Percentiles rank a stretch among this genome's conserved stretches.
Conservation (phyloP, 2,888 invertebrate genomes). For the Leucophenga maculata region DNA sequence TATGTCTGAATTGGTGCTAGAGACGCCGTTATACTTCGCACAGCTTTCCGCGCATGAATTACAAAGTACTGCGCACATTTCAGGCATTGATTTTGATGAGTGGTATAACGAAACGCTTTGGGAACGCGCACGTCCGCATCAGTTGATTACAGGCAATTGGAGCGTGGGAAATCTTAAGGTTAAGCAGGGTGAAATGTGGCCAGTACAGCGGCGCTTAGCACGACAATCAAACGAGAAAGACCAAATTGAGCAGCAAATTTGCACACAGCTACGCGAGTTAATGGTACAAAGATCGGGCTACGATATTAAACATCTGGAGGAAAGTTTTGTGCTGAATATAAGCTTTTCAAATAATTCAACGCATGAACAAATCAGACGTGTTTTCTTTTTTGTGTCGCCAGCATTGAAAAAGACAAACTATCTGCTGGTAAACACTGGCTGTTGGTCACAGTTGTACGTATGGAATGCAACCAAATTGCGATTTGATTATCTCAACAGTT, state of each 20-base stretch:
- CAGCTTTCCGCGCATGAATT: constrained; percentile 55
- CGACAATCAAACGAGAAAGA: constrained; percentile 40
- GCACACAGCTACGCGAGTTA: constrained; percentile 43
- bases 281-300: constrained; percentile 41
- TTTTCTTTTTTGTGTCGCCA: constrained; percentile 40
- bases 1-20: constrained; percentile 49
- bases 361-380: constrained; percentile 43
- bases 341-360: constrained; percentile 16
- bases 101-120: constrained; percentile 72
- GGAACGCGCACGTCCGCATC: constrained; percentile 59
- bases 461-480: constrained; percentile 65
- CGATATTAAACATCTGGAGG: constrained; percentile 72
- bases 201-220: not conserved
- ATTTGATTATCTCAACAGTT: constrained; percentile 57
- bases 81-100: constrained; percentile 71
- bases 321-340: constrained; percentile 34
- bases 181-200: constrained; percentile 30
- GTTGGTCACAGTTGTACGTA: constrained; percentile 71
- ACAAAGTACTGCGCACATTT: constrained; percentile 55
- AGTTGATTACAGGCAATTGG: constrained; percentile 74
- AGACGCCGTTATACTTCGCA: constrained; percentile 64
- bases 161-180: constrained; percentile 54
- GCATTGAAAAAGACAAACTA: constrained; percentile 32
- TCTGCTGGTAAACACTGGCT: constrained; percentile 68
- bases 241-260: constrained; percentile 36